Evolutionary conservation across 2,797 vertebrate species (phyloP), one percentile per base, ranked within the genome.

Genomic region (Cynodonichthys magdalenae): DNA sequence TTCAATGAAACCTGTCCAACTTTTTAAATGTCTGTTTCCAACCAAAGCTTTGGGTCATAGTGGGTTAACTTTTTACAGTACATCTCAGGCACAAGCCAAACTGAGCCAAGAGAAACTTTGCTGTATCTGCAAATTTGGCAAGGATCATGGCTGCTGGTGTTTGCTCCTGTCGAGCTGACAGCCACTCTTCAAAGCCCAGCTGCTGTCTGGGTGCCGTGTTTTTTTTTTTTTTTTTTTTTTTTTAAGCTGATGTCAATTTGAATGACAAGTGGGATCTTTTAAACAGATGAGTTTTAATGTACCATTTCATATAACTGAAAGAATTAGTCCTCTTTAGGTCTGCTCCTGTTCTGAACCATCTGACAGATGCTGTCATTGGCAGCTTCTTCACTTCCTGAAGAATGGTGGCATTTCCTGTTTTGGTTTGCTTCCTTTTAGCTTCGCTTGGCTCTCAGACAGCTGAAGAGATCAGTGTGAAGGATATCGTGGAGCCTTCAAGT

Each of bases 61-160:
- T 48, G 66, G 77, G 45, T 62, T 81, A n/a, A 47, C 62, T 64
- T 80, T 64, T 80, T 53, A 76, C 57, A 69, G 51, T 69, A 3
- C 53, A 69, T 80, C 66, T 86, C 80, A 77, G 78, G 75, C 71
- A 1, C 71, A 67, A 69, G 64, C 68, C 51, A 9, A 67, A 69
- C 76, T 73, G 79, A 87, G 84, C 81, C 84, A 64, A 27, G 15
- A 60, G 52, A 65, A 69, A 65, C 58, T 71, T 45, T 36, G 12
- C 72, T 49, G 46, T 48, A 51, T 69, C 57, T 45, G 19, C 69
- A 55, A 20, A 53, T 36, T 75, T 45, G 3, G 53, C 19, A 36
- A 44, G 60, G 55, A 71, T 19, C 50, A 51, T 28, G 28, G 56
- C 63, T 18, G 53, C 69, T 60, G 56, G 31, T 45, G 54, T 65